Conservation (phyloP, 1,140 invertebrate species). For the Campoletis sonorensis region DNA sequence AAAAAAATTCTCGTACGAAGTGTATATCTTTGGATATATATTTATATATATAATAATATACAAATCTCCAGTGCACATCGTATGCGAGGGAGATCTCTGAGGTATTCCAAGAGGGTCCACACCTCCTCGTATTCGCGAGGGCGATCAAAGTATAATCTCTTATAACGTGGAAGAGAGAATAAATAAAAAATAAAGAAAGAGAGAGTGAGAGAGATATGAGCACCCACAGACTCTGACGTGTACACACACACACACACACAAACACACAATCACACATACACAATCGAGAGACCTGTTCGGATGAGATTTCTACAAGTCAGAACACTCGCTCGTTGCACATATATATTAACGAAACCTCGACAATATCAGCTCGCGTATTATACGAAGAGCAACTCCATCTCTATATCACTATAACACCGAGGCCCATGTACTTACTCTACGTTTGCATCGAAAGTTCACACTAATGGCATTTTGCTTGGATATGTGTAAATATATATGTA, state of each 20-base stretch:
- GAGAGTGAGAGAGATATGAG: conserved; percentile 1
- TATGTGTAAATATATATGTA: background rate
- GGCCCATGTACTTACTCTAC: conserved; percentile 45
- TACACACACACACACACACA: conserved; percentile 60
- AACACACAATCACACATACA: conserved; percentile 59
- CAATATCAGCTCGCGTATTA: conserved; percentile 17
- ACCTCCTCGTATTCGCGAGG: conserved; percentile 52
- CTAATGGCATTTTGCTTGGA: conserved; percentile 69
- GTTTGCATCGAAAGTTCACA: conserved; percentile 70
- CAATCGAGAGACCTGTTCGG: conserved; percentile 30
- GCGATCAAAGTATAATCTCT: conserved; percentile 25
- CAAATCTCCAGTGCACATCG: background rate
- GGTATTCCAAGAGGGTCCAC: conserved; percentile 56
- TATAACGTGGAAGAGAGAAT: conserved; percentile 1
- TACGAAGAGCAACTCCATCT: background rate
- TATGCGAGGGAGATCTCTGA: conserved; percentile 53
- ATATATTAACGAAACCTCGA: background rate
- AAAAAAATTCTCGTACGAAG: no score
- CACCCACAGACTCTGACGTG: conserved; percentile 63
- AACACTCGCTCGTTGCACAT: conserved; percentile 1
- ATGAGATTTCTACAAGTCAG: conserved; percentile 40
- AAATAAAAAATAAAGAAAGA: background rate
- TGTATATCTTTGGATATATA: no score
- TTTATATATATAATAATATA: background rate
- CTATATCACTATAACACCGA: conserved; percentile 43